Evolutionary conservation across 2,888 invertebrate species (phyloP), one percentile per base, ranked within the genome.

Genomic region (Conops quadrifasciatus): DNA sequence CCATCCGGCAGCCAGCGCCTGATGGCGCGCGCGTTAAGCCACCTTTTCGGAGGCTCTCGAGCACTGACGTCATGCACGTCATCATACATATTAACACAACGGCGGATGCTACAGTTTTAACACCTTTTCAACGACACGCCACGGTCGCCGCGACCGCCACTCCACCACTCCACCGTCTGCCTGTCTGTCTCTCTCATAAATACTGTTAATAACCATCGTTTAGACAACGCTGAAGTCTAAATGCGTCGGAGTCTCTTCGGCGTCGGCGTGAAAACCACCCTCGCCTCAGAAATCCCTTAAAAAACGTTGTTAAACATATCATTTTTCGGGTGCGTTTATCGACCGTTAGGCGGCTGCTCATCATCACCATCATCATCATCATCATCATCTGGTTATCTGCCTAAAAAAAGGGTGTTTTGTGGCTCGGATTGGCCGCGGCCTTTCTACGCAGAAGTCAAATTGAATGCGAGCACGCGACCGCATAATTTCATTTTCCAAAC

Each of bases 381-480:
- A 63, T 21, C 58, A 67, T 58, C 67, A 67, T 56, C 67, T 67
- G 56, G 43, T 26, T 30, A 19, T 58, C 67, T 26, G 19, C 19
- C 36, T 36, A 36, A 36, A 36, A 4, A 36, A 36, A 30, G 53
- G 43, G 16, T 53, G 28, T 5, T 13, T 19, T 9, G 43, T 21
- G 28, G 2, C 26, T 59, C n/a, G 28, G 16, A 16, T 19, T 24
- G 26, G n/a, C 47, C 15, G 43, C 21, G 2, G 58, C 24, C 15
- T 13, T 67, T 36, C 7, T 3, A 11, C 24, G 47, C 47, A n/a
- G 51, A 11, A 62, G 43, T 36, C 51, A 77, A 77, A 76, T 76
- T 73, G 75, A 59, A 62, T 65, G 66, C 69, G 65, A 72, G 72
- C 77, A 77, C 77, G 77, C 77, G 76, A 77, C 76, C 72, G 66